A percentile compares a stretch with the other conserved stretches of the same genome.
Evolutionary conservation across 2,888 invertebrate species (phyloP).

Genomic region (Ochropleura leucogaster): DNA sequence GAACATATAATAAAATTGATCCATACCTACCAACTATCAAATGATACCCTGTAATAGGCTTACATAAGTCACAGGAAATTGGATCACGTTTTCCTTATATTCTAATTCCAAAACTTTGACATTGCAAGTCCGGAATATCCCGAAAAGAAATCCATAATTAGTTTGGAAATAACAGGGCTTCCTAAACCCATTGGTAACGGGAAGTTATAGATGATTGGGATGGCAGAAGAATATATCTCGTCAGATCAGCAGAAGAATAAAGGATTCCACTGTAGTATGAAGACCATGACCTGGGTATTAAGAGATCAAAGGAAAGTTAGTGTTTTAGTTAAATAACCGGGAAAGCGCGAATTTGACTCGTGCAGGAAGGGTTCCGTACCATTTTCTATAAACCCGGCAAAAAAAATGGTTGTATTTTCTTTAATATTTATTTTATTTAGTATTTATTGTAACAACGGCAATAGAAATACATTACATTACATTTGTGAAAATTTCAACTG

Average conservation of each 20-base stretch:
- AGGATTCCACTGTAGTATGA: background rate
- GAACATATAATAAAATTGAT: background rate
- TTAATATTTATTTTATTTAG: no score
- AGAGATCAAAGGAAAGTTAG: no score
- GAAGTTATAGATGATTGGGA: conserved; percentile 5
- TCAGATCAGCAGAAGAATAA: background rate
- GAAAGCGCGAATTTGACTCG: no score
- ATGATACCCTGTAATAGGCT: conserved; percentile 26
- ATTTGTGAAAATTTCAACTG: no score
- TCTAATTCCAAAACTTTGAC: conserved; percentile 47
- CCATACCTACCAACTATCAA: conserved; percentile 6
- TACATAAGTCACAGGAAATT: conserved; percentile 44
- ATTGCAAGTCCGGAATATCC: conserved; percentile 20
- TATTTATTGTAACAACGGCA: no score
- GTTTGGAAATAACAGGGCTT: conserved; percentile 39
- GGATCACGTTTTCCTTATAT: conserved; percentile 56
- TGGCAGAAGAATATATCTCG: background rate
- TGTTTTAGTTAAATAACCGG: no score
- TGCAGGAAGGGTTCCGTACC: no score
- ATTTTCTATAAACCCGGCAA: no score
- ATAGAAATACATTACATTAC: no score
- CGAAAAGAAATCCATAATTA: conserved; percentile 50
- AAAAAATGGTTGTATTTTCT: no score
- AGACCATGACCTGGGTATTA: no score
- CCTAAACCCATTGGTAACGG: conserved; percentile 28